Conservation (phyloP, 2,888 invertebrate genomes). For the Brenthis daphne region DNA sequence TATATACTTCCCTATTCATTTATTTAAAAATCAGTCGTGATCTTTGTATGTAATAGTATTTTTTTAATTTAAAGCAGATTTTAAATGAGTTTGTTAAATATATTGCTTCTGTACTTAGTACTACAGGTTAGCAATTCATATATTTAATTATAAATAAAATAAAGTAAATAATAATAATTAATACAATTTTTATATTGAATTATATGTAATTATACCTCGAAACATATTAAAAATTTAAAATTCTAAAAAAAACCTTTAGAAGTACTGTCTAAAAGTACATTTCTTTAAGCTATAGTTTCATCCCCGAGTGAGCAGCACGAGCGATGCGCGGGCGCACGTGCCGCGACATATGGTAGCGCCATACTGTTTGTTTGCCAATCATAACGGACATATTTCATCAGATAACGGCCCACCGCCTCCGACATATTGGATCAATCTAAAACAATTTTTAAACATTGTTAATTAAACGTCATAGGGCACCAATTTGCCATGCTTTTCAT, state of each 20-base stretch:
- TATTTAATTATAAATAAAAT: too few species aligned
- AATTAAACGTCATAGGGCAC: conserved; percentile 67
- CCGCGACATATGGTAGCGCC: conserved; percentile 80
- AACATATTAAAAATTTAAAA: neutral
- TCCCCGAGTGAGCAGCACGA: conserved; percentile 75
- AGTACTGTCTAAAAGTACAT: conserved; percentile 16
- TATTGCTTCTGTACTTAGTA: too few species aligned
- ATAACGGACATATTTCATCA: conserved; percentile 83
- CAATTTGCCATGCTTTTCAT: conserved; percentile 64
- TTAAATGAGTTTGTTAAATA: too few species aligned
- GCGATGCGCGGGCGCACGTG: conserved; percentile 79
- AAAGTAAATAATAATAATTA: neutral
- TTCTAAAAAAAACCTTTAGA: neutral
- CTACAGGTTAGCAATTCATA: too few species aligned
- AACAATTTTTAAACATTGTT: conserved; percentile 67
- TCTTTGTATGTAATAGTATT: too few species aligned
- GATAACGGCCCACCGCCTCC: conserved; percentile 77
- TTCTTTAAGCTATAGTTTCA: conserved; percentile 59
- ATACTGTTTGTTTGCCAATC: conserved; percentile 83
- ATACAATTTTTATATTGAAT: neutral
- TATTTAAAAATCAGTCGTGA: neutral
- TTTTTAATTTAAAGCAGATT: too few species aligned
- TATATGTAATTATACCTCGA: neutral
- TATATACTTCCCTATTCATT: neutral
- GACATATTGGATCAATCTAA: conserved; percentile 74